Evolutionary conservation across 2,113 vertebrate species (phyloP).

Genomic region (Brachyhypopomus gauderio): DNA sequence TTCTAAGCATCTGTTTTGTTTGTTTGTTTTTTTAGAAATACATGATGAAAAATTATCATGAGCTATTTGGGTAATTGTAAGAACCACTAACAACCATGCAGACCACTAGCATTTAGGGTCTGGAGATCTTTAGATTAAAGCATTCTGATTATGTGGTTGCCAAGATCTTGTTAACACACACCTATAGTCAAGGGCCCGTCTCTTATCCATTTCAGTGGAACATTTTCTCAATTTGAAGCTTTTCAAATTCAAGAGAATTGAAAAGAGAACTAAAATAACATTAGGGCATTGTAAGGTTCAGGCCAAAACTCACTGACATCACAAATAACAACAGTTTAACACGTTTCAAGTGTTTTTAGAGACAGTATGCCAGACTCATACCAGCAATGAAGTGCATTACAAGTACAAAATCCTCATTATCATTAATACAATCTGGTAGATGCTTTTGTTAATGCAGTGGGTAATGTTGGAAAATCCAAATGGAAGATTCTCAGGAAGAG

Average conservation of each 20-base stretch:
- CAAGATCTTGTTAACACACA: not conserved
- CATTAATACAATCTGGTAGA: not conserved
- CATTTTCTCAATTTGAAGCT: not conserved
- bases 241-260: not conserved
- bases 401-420: not conserved
- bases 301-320: not conserved
- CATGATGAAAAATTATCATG: not conserved
- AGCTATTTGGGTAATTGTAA: not conserved
- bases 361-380: too few relatives aligned
- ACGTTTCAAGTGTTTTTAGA: too few relatives aligned
- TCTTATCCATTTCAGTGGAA: not conserved
- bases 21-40: not conserved
- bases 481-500: too few relatives aligned
- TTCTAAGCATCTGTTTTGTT: not conserved
- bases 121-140: constrained; percentile 8
- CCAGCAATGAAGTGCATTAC: too few relatives aligned
- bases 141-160: not conserved
- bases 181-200: not conserved
- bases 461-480: not conserved
- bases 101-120: not conserved
- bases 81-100: not conserved
- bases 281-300: not conserved
- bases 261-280: not conserved
- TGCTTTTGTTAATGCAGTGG: not conserved
- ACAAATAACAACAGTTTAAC: too few relatives aligned